phyloP scores from a whole-genome alignment of 2,797 vertebrate species.

The Chelon auratus region DNA sequence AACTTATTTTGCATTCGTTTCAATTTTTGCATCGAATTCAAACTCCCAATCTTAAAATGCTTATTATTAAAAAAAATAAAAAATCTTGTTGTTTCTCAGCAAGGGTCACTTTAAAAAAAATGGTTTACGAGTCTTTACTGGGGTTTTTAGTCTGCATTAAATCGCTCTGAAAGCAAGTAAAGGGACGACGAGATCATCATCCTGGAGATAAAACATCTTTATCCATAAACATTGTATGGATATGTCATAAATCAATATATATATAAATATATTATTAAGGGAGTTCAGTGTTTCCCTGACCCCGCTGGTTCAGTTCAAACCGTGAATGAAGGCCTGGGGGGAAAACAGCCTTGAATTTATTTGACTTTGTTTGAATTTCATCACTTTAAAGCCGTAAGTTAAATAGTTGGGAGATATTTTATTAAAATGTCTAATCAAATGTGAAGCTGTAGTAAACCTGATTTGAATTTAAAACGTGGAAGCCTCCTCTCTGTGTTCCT shows the following conservation, averaged over 20 bases:
- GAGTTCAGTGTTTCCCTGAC: conserved; percentile 1
- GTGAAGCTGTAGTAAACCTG: background rate
- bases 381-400: background rate
- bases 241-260: background rate
- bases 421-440: background rate
- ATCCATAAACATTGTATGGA: too few species aligned
- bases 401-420: background rate
- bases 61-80: background rate
- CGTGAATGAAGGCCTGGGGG: background rate
- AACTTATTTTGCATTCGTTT: background rate
- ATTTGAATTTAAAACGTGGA: background rate
- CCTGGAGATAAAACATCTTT: background rate
- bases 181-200: background rate
- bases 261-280: background rate
- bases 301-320: background rate
- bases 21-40: background rate
- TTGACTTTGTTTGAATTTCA: background rate
- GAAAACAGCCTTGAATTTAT: background rate
- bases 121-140: background rate
- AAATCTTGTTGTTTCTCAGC: too few species aligned
- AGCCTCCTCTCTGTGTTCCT: too few species aligned
- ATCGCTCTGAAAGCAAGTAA: background rate
- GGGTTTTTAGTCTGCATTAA: background rate
- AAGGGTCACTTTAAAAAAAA: background rate
- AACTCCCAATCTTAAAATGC: background rate